These are phyloP conservation scores for Solea solea DNA, from an alignment of 2,113 vertebrate species.

Conservation along the genomic window DNA sequence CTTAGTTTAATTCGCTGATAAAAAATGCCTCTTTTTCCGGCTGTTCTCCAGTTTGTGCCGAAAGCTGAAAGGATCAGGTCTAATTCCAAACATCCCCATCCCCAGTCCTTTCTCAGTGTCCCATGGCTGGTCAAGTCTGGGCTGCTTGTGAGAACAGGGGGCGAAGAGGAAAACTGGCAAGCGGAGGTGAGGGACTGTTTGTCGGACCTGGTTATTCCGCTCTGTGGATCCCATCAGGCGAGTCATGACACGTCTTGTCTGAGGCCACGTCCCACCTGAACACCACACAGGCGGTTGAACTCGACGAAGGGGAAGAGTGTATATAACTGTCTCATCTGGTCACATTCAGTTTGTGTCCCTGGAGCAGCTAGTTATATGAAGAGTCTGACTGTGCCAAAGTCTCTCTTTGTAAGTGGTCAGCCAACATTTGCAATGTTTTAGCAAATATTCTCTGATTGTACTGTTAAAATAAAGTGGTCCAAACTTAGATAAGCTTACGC, in stretches of 20 bases:
- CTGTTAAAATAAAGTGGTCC: slow-evolving; percentile 58
- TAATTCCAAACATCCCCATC: slow-evolving; percentile 63
- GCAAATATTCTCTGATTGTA: slow-evolving; percentile 55
- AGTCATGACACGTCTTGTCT: slow-evolving; percentile 64
- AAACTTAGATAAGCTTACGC: slow-evolving; percentile 61
- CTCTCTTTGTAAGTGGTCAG: slow-evolving; percentile 36
- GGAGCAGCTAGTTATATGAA: slow-evolving; percentile 50
- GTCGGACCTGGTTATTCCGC: slow-evolving; percentile 75
- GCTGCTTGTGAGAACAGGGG: slow-evolving; percentile 29
- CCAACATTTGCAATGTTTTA: slow-evolving; percentile 42
- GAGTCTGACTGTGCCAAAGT: slow-evolving; percentile 25
- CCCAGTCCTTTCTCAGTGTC: slow-evolving; percentile 37
- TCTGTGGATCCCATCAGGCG: slow-evolving; percentile 70
- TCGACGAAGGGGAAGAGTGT: slow-evolving; percentile 49
- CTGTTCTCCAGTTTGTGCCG: slow-evolving; percentile 52
- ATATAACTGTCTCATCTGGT: slow-evolving; percentile 70
- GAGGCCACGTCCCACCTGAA: slow-evolving; percentile 69
- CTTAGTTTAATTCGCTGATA: slow-evolving; percentile 81
- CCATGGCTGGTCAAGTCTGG: slow-evolving; percentile 51
- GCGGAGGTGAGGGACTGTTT: slow-evolving; percentile 64
- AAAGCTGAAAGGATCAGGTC: slow-evolving; percentile 72
- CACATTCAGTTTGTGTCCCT: slow-evolving; percentile 64
- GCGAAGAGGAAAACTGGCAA: slow-evolving; percentile 48
- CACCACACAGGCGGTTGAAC: slow-evolving; percentile 48
- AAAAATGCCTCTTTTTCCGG: slow-evolving; percentile 62